A percentile compares a stretch with the other conserved stretches of the same genome.
Evolutionary conservation across 2,113 vertebrate genomes (phyloP).

Genomic region (Corythornis madagascariensis): DNA sequence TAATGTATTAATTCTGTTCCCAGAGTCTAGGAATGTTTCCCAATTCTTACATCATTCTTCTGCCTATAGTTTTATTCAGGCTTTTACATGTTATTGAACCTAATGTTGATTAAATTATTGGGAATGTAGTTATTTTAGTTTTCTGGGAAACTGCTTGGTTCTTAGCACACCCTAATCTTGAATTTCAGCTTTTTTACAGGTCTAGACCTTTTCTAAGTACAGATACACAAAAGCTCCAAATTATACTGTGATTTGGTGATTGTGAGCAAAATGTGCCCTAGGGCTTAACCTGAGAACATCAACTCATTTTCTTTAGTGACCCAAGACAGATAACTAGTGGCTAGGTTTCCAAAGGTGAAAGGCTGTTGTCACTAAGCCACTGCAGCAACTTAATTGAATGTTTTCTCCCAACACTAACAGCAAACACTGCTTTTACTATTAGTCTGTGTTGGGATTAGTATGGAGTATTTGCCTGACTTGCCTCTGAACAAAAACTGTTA

Average conservation of each 20-base stretch:
- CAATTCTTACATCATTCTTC: not conserved
- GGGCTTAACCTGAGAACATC: constrained; percentile 51
- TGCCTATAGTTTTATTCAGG: not conserved
- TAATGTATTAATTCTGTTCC: not conserved
- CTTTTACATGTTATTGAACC: not conserved
- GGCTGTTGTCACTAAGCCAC: constrained; percentile 59
- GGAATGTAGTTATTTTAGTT: constrained; percentile 1
- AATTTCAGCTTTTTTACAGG: not conserved
- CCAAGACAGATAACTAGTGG: constrained; percentile 45
- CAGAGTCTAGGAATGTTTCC: not conserved
- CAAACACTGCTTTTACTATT: constrained; percentile 40
- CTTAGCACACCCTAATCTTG: not conserved
- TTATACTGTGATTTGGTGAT: constrained; percentile 20
- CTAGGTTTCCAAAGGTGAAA: constrained; percentile 55
- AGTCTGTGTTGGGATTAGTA: constrained; percentile 46
- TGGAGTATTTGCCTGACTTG: constrained; percentile 13
- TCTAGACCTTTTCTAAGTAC: not conserved
- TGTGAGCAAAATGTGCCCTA: constrained; percentile 39
- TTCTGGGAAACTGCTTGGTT: not conserved
- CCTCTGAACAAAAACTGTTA: constrained; percentile 4
- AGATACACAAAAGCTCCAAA: not conserved
- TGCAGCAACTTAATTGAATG: constrained; percentile 64
- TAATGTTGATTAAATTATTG: not conserved
- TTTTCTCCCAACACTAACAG: constrained; percentile 47
- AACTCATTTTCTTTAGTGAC: constrained; percentile 54